A percentile compares a stretch with the other conserved stretches of the same genome.
Conservation (phyloP, 2,797 vertebrate species). For the Mycteria americana region DNA sequence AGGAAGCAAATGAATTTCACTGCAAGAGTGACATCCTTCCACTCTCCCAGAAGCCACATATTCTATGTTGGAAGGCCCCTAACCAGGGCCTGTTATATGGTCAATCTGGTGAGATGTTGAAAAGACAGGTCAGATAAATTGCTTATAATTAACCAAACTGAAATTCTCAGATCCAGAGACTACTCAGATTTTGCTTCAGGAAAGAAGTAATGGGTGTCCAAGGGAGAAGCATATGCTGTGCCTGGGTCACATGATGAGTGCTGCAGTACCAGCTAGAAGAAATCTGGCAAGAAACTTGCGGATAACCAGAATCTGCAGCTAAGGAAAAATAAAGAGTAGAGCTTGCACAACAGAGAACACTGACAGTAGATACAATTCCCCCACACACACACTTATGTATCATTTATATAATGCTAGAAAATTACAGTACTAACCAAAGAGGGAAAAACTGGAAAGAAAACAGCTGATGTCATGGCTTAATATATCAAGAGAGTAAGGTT, state of each 20-base stretch:
- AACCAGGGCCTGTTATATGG: not conserved
- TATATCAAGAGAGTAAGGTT: not conserved
- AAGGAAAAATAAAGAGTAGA: not conserved
- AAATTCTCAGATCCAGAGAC: not conserved
- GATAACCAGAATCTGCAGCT: not conserved
- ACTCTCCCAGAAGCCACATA: not conserved
- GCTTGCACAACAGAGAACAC: not conserved
- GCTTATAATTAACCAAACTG: not conserved
- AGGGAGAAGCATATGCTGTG: slow-evolving; percentile 12
- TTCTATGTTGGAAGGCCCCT: not conserved
- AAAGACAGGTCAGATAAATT: not conserved
- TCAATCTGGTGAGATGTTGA: not conserved
- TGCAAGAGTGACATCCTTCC: not conserved
- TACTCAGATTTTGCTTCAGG: not conserved
- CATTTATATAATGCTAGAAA: slow-evolving; percentile 12
- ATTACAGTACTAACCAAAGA: not conserved
- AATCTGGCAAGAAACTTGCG: not conserved
- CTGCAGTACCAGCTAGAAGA: slow-evolving; percentile 22
- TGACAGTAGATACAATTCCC: not conserved
- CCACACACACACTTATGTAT: not conserved
- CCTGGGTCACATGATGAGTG: not conserved
- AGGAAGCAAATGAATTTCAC: not conserved
- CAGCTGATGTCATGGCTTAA: not conserved
- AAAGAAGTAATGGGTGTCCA: not conserved
- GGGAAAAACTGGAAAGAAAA: not conserved